A percentile compares a stretch with the other conserved stretches of the same genome.
phyloP scores from a whole-genome alignment of 1,140 invertebrate genomes.

The Metopolophium dirhodum region DNA sequence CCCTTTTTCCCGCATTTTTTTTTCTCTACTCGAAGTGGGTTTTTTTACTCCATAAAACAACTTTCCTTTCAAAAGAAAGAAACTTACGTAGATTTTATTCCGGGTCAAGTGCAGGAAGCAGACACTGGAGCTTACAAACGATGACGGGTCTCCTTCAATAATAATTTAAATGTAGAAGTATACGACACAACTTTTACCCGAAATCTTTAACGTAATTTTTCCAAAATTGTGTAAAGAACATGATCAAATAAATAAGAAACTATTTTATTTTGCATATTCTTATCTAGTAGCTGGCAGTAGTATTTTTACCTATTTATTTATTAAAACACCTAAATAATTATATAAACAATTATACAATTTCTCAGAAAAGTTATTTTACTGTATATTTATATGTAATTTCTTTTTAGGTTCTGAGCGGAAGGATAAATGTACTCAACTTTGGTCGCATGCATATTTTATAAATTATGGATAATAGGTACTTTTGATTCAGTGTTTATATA shows the following conservation, averaged over 20 bases:
- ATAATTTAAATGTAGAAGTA: not conserved
- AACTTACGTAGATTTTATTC: conserved; percentile 28
- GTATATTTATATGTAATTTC: not conserved
- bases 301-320: not conserved
- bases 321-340: not conserved
- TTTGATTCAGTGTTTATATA: no score
- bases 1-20: not conserved
- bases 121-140: not conserved
- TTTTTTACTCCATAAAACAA: conserved; percentile 3
- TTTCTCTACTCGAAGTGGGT: not conserved
- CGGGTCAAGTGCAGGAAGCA: conserved; percentile 20
- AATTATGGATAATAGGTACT: no score
- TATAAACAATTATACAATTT: not conserved
- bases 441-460: no score
- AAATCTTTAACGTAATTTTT: not conserved
- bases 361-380: not conserved
- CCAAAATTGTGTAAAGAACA: not conserved
- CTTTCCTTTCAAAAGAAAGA: not conserved
- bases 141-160: not conserved
- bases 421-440: no score
- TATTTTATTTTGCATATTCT: not conserved
- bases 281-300: not conserved
- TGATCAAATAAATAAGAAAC: not conserved
- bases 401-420: not conserved
- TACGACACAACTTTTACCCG: not conserved